Conservation (phyloP, 1,140 invertebrate genomes). For the Euschistus heros region DNA sequence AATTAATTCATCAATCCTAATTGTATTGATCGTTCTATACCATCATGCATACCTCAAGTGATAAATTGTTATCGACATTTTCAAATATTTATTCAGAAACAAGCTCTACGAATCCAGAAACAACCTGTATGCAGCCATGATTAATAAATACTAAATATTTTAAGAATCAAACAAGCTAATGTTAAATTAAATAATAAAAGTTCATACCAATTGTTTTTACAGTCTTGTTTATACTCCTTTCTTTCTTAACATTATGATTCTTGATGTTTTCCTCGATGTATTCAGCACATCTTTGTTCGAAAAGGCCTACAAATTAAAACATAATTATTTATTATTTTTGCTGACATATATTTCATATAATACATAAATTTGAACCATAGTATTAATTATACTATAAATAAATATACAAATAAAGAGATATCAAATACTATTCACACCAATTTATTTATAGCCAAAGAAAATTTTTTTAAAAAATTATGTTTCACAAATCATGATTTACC, state of each 20-base stretch:
- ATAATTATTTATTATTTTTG: not conserved
- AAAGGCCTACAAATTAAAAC: conserved; percentile 30
- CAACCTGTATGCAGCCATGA: not conserved
- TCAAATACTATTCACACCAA: not conserved
- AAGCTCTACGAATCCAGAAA: not conserved
- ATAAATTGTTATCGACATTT: too few species aligned
- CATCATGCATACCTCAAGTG: too few species aligned
- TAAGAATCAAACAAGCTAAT: too few species aligned
- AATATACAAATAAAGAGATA: not conserved
- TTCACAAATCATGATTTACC: conserved; percentile 23
- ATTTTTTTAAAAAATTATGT: not conserved
- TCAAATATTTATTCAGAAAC: too few species aligned
- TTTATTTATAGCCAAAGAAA: not conserved
- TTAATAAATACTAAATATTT: too few species aligned
- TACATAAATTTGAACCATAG: too few species aligned
- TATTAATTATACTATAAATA: too few species aligned
- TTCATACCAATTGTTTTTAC: conserved; percentile 29
- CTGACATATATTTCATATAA: not conserved
- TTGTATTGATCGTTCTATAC: too few species aligned
- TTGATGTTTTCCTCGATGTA: conserved; percentile 29
- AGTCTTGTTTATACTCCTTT: conserved; percentile 29
- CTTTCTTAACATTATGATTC: conserved; percentile 26
- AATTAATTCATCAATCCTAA: too few species aligned
- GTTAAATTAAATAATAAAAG: not conserved
- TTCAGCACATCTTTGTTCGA: conserved; percentile 34